These are phyloP conservation scores for Pundamilia nyererei DNA, from an alignment of 2,113 vertebrate genomes.

Conservation along the genomic window DNA sequence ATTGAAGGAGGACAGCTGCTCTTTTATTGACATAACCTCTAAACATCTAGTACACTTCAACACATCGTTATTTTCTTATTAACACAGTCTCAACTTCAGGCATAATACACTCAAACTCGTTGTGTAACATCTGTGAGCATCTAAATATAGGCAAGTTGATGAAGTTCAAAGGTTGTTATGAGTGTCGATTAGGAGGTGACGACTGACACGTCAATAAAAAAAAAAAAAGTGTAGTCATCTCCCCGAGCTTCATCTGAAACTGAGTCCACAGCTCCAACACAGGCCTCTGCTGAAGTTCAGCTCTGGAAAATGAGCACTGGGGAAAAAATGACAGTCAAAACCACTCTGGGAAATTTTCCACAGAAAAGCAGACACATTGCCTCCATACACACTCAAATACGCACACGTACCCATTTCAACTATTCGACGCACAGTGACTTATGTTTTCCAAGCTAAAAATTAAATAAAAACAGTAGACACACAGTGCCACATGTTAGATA, in stretches of 20 bases:
- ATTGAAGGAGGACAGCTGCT: background rate
- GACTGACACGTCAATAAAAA: background rate
- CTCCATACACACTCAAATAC: background rate
- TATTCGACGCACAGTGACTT: conserved; percentile 4
- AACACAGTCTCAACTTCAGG: background rate
- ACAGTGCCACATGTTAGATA: background rate
- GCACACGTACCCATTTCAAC: background rate
- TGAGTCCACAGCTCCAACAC: background rate
- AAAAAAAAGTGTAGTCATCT: background rate
- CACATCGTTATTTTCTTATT: background rate
- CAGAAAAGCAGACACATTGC: background rate
- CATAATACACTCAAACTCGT: background rate
- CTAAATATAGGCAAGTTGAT: background rate
- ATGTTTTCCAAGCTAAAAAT: background rate
- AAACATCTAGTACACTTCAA: background rate
- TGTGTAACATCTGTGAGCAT: background rate
- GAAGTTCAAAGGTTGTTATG: background rate
- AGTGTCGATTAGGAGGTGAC: background rate
- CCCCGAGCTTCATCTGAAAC: background rate
- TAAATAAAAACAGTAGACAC: background rate
- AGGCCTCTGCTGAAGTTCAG: background rate
- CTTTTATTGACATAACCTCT: background rate
- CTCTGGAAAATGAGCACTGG: background rate
- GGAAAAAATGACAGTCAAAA: conserved; percentile 18
- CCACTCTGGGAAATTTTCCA: conserved; percentile 25